Evolutionary conservation across 2,797 vertebrate genomes (phyloP), one percentile per base, ranked within the genome.

Genomic region (Trachurus trachurus): DNA sequence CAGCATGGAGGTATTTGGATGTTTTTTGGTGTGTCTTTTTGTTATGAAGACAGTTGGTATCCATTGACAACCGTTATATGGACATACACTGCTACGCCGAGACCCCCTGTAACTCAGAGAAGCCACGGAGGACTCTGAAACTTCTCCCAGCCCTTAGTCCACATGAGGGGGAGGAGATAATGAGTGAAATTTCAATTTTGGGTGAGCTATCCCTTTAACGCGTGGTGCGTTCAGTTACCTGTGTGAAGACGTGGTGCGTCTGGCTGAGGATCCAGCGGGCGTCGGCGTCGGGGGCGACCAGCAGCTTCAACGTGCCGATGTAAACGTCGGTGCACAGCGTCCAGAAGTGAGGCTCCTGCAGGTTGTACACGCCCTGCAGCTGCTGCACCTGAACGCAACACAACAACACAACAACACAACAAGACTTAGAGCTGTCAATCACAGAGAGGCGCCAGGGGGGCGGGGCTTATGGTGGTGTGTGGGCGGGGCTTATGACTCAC

Each of bases 321-420:
- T 98, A 98, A 79, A 99, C 96, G 37, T 99, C 98, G 0, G 97
- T 97, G 84, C 98, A 99, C 31, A 99, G 94, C 0, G 98, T 99
- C 98, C 98, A 99, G 93, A 99, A 99, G 73, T 99, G 98, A 12
- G 98, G 97, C 22, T 99, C 98, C 63, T 98, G 97, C 50, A 99
- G 92, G 92, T 95, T 98, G 88, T 99, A 99, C 21, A 99, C 98
- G 19, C 98, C 98, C 94, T 98, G 97, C 78, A 99, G 92, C 88
- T 98, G 97, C 87, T 99, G 98, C 82, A 99, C 98, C 98, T 99
- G 90, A 88, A 95, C 9, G 4, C 47, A 81, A 16, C 66, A 62
- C 10, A 6, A 50, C 1, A 15, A 4, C n/a, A n/a, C n/a, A n/a
- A n/a, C 26, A 26, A 26, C 26, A 64, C 26, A 64, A 22, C 44